phyloP scores from a whole-genome alignment of 1,140 invertebrate species.

The Ceratina calcarata region DNA sequence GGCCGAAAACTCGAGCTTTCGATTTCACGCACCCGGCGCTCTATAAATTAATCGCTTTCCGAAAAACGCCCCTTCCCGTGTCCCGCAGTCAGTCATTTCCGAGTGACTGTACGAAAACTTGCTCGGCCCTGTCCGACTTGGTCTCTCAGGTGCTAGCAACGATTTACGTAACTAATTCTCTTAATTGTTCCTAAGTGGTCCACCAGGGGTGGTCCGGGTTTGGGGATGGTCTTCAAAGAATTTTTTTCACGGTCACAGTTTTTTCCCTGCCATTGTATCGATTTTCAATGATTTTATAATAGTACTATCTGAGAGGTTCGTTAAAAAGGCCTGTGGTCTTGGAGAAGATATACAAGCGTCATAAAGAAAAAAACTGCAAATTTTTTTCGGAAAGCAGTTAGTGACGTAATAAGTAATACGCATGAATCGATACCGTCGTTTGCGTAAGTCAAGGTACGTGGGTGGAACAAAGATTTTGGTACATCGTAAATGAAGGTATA shows the following conservation, averaged over 20 bases:
- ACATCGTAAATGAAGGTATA: constrained; percentile 23
- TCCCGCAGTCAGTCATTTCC: background rate
- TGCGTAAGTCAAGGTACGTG: background rate
- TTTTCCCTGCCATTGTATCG: too few relatives aligned
- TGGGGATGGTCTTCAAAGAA: too few relatives aligned
- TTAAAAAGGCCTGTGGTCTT: too few relatives aligned
- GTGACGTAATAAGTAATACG: constrained; percentile 30
- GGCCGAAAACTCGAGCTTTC: constrained; percentile 50
- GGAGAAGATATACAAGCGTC: background rate
- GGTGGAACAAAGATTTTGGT: background rate
- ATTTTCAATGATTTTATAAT: constrained; percentile 10
- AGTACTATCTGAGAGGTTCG: too few relatives aligned
- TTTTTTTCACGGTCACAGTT: too few relatives aligned
- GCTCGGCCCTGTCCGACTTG: background rate
- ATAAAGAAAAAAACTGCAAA: too few relatives aligned
- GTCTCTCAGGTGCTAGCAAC: background rate
- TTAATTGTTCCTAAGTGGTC: constrained; percentile 3
- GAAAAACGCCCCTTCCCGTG: constrained; percentile 43
- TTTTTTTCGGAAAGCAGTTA: too few relatives aligned
- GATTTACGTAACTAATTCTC: constrained; percentile 36
- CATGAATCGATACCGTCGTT: background rate
- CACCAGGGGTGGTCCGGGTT: background rate
- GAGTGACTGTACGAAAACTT: constrained; percentile 43
- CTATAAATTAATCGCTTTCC: constrained; percentile 54
- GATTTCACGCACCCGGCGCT: constrained; percentile 60